A percentile compares a stretch with the other conserved stretches of the same genome.
Conservation (phyloP, 2,888 invertebrate species). For the Chesias legatella region DNA sequence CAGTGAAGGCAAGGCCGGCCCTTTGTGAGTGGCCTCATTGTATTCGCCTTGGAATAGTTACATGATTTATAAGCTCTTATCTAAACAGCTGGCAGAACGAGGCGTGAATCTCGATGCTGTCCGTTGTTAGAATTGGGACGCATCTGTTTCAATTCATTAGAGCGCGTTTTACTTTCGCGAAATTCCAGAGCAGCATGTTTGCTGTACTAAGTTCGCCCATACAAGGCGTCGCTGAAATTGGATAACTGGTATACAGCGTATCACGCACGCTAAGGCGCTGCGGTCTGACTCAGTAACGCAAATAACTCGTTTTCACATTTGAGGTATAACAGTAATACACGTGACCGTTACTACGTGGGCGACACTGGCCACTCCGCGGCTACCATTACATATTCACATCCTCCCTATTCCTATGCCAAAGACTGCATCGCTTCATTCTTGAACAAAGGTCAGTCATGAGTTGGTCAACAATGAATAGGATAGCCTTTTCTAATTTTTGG, state of each 20-base stretch:
- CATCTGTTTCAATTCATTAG: constrained; percentile 26
- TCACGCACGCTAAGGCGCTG: constrained; percentile 29
- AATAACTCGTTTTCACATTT: constrained; percentile 64
- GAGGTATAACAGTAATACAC: constrained; percentile 64
- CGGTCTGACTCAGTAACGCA: constrained; percentile 54
- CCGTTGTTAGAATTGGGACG: constrained; percentile 33
- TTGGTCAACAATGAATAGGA: constrained; percentile 34
- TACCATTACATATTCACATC: constrained; percentile 37
- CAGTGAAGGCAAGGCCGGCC: constrained; percentile 69
- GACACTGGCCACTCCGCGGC: constrained; percentile 48
- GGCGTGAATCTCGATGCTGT: constrained; percentile 42
- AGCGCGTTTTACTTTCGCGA: constrained; percentile 14
- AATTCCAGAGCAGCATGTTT: constrained; percentile 5
- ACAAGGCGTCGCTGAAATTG: constrained; percentile 30
- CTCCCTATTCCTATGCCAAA: constrained; percentile 38
- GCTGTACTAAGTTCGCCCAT: constrained; percentile 12
- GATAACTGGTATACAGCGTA: constrained; percentile 36
- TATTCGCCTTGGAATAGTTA: constrained; percentile 76
- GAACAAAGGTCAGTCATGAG: constrained; percentile 46
- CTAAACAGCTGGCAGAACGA: constrained; percentile 55
- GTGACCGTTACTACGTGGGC: constrained; percentile 66
- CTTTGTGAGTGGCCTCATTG: constrained; percentile 74
- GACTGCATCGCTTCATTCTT: constrained; percentile 38
- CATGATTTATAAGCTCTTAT: constrained; percentile 68
- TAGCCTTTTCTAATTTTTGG: constrained; percentile 22